Conservation (phyloP, 2,888 invertebrate genomes). For the Thyatira batis region DNA sequence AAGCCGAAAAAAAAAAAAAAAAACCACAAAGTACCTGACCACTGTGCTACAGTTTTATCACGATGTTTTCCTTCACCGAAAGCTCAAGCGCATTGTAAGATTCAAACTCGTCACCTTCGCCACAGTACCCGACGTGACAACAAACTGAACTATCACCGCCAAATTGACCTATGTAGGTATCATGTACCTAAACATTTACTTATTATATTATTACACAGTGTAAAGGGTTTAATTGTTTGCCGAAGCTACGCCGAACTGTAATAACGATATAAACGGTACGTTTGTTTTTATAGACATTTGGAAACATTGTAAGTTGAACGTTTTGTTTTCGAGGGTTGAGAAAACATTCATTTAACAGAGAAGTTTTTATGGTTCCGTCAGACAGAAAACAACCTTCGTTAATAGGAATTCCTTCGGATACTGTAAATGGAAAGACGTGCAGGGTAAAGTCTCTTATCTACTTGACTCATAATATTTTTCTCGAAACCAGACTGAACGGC, state of each 20-base stretch:
- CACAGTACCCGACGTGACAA: too few species aligned
- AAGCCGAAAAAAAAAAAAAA: too few species aligned
- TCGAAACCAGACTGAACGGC: constrained; percentile 58
- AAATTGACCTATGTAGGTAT: too few species aligned
- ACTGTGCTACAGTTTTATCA: too few species aligned
- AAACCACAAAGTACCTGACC: too few species aligned
- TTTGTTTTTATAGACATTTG: constrained; percentile 61
- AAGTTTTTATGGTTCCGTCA: constrained; percentile 72
- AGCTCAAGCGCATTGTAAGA: too few species aligned
- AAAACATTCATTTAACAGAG: constrained; percentile 68
- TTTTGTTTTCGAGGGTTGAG: constrained; percentile 60
- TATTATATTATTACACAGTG: constrained; percentile 32
- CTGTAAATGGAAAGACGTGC: constrained; percentile 78
- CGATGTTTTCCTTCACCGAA: too few species aligned
- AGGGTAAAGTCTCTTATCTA: constrained; percentile 58
- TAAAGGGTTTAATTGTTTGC: constrained; percentile 53
- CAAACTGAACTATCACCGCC: too few species aligned
- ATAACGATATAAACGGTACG: constrained; percentile 57
- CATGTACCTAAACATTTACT: too few species aligned
- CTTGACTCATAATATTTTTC: constrained; percentile 65
- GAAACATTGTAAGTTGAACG: constrained; percentile 61
- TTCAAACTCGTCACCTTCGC: too few species aligned
- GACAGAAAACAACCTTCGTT: constrained; percentile 70
- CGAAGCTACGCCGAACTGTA: constrained; percentile 45
- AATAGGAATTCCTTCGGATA: constrained; percentile 76